Evolutionary conservation across 2,888 invertebrate genomes (phyloP).

Genomic region (Anthrax anthrax): DNA sequence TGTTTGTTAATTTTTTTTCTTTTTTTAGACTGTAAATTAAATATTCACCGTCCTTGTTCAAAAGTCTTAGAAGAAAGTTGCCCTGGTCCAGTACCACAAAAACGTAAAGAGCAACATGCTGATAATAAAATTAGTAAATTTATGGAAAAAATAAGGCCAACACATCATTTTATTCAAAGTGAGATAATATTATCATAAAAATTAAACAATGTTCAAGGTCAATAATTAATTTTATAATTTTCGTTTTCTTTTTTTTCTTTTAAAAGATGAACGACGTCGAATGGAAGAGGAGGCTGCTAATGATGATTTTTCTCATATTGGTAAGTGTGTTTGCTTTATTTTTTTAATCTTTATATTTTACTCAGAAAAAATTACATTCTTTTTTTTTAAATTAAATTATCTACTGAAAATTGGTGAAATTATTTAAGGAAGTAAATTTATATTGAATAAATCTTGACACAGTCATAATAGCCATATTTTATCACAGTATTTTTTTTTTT

Average conservation of each 20-base stretch:
- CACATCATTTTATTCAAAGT: conserved; percentile 12
- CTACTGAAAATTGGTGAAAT: too few relatives aligned
- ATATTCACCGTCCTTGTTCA: conserved; percentile 73
- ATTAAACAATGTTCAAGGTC: not conserved
- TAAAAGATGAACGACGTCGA: conserved; percentile 25
- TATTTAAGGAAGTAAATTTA: too few relatives aligned
- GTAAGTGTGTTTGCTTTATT: too few relatives aligned
- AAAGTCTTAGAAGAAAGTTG: conserved; percentile 68
- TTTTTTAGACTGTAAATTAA: conserved; percentile 60
- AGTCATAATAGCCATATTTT: too few relatives aligned
- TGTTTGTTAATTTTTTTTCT: conserved; percentile 26
- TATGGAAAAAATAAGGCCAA: conserved; percentile 46
- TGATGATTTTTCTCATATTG: conserved; percentile 23
- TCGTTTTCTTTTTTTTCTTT: conserved; percentile 6
- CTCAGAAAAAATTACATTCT: too few relatives aligned
- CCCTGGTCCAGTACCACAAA: conserved; percentile 49
- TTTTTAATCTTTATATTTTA: too few relatives aligned
- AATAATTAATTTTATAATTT: conserved; percentile 4
- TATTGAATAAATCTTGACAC: too few relatives aligned
- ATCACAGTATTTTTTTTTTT: too few relatives aligned
- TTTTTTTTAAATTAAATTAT: too few relatives aligned
- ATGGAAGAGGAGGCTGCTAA: conserved; percentile 30
- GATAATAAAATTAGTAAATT: conserved; percentile 59
- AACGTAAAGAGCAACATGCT: conserved; percentile 42
- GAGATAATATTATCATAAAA: not conserved